Percentiles rank a stretch among this genome's conserved stretches.
phyloP scores from a whole-genome alignment of 2,888 invertebrate species.

The Ypsolopha sequella region DNA sequence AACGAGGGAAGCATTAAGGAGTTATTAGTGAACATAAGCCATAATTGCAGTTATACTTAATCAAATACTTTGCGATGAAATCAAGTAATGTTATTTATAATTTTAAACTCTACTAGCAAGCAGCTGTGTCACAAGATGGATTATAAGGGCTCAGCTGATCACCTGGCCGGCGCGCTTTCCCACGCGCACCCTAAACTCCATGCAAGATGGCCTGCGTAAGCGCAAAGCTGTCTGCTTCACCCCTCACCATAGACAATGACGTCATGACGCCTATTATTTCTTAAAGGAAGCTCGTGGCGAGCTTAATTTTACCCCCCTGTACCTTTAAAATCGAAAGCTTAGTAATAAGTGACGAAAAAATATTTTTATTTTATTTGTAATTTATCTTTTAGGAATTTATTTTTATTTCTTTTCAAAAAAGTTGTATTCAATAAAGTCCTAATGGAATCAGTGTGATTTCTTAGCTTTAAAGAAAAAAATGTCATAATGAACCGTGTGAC shows the following conservation, averaged over 20 bases:
- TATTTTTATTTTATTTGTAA: background rate
- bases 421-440: too few relatives aligned
- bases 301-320: background rate
- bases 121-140: background rate
- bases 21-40: too few relatives aligned
- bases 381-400: background rate
- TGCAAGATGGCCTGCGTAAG: background rate
- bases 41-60: too few relatives aligned
- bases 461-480: background rate
- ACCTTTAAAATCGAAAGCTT: background rate
- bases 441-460: background rate
- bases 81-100: background rate
- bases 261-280: slow-evolving; percentile 26
- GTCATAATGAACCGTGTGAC: slow-evolving; percentile 16
- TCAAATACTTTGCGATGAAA: too few relatives aligned
- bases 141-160: background rate
- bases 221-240: slow-evolving; percentile 13
- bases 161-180: background rate
- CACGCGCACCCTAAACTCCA: background rate
- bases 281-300: slow-evolving; percentile 38
- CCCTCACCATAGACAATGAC: slow-evolving; percentile 23
- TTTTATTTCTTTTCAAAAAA: background rate
- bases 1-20: too few relatives aligned
- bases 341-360: background rate
- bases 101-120: background rate